These are phyloP conservation scores for Drosophila repletoides DNA, from an alignment of 1,140 invertebrate genomes.

Conservation along the genomic window DNA sequence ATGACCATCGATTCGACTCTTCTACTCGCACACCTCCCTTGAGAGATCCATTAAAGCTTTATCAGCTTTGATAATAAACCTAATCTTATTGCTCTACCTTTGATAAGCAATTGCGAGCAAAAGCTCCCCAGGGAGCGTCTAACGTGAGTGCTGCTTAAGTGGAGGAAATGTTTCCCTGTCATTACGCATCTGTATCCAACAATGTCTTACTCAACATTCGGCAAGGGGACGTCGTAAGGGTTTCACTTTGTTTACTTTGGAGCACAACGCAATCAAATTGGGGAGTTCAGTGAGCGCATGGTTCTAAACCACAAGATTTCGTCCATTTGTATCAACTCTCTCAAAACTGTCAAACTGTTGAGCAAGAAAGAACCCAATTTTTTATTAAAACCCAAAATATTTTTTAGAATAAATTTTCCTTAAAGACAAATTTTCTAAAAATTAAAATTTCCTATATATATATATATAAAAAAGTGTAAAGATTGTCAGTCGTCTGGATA, in stretches of 20 bases:
- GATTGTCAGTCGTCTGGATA: too few relatives aligned
- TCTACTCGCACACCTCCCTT: not conserved
- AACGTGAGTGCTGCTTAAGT: constrained; percentile 21
- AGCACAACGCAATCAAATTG: constrained; percentile 11
- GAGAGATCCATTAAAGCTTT: not conserved
- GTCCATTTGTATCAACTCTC: too few relatives aligned
- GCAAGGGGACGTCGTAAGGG: not conserved
- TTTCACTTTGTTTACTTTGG: constrained; percentile 59
- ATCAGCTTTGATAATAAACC: constrained; percentile 3
- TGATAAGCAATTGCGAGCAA: constrained; percentile 7
- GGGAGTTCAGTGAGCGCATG: not conserved
- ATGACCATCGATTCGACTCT: not conserved
- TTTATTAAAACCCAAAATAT: too few relatives aligned
- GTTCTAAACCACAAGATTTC: constrained; percentile 10
- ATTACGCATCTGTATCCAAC: not conserved
- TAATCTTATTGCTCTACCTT: constrained; percentile 14
- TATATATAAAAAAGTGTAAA: too few relatives aligned
- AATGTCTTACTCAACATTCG: not conserved
- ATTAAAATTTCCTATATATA: too few relatives aligned
- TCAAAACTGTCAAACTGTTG: too few relatives aligned
- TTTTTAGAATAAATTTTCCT: too few relatives aligned
- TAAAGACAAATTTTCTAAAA: too few relatives aligned
- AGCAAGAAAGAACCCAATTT: not conserved
- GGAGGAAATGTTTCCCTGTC: constrained; percentile 8
- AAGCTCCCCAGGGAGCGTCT: constrained; percentile 27